phyloP scores from a whole-genome alignment of 2,888 invertebrate species.

The Sinotaia quadrata region DNA sequence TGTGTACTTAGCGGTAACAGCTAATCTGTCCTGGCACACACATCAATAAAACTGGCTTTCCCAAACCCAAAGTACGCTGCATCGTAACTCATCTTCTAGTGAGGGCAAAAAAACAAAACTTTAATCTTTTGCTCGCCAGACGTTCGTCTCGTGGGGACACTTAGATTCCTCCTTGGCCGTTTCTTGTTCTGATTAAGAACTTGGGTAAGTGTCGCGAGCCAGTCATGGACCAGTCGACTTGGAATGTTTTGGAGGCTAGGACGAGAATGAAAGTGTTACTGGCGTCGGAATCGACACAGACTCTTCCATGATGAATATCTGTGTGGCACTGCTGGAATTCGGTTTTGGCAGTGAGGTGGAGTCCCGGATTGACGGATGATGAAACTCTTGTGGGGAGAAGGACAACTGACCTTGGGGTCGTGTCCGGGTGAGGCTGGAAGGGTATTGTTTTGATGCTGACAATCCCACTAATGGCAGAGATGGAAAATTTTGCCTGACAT shows the following conservation, averaged over 20 bases:
- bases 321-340: neutral
- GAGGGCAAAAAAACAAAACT: constrained; percentile 11
- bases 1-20: constrained; percentile 21
- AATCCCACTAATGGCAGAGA: constrained; percentile 30
- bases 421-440: constrained; percentile 8
- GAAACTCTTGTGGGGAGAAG: neutral
- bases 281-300: neutral
- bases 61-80: no score
- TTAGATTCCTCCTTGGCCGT: constrained; percentile 18
- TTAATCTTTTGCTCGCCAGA: constrained; percentile 18
- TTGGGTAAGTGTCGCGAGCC: constrained; percentile 11
- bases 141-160: constrained; percentile 16
- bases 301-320: neutral
- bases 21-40: constrained; percentile 26
- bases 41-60: constrained; percentile 27
- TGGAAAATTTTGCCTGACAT: constrained; percentile 26
- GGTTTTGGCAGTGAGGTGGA: neutral
- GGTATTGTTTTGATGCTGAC: constrained; percentile 31
- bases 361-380: constrained; percentile 17
- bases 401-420: constrained; percentile 20
- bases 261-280: neutral
- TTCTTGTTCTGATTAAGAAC: constrained; percentile 25
- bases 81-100: no score
- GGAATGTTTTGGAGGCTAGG: neutral
- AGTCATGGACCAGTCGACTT: neutral